Percentiles rank a stretch among this genome's conserved stretches.
Conservation (phyloP, 2,888 invertebrate species). For the Nipponacmea schrenckii region DNA sequence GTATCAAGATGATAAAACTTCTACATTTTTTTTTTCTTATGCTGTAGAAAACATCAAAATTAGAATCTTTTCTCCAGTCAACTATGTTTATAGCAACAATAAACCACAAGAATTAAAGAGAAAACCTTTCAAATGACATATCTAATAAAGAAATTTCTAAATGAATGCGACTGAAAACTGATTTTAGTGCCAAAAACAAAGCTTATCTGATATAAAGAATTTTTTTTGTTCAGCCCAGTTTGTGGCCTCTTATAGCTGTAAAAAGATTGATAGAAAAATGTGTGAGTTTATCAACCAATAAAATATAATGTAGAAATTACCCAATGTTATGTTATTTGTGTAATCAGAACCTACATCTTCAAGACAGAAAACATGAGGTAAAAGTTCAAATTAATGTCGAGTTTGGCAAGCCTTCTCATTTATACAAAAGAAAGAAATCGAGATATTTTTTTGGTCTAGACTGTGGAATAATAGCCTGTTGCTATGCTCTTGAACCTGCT, state of each 20-base stretch:
- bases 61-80: too few species aligned
- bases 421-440: background rate
- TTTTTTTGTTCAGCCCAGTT: background rate
- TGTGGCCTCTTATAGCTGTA: background rate
- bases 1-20: too few species aligned
- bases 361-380: background rate
- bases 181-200: too few species aligned
- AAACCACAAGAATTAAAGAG: too few species aligned
- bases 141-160: too few species aligned
- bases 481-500: conserved; percentile 4
- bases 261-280: background rate
- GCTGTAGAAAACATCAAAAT: too few species aligned
- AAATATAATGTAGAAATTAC: conserved; percentile 4
- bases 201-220: background rate
- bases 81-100: too few species aligned
- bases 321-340: conserved; percentile 4
- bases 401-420: conserved; percentile 3
- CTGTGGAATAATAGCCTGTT: conserved; percentile 2
- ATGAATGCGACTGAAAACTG: too few species aligned
- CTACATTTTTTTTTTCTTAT: too few species aligned
- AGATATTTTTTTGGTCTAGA: background rate
- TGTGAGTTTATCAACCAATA: conserved; percentile 1
- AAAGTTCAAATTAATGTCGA: conserved; percentile 4
- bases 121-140: too few species aligned
- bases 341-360: conserved; percentile 6